Evolutionary conservation across 1,140 invertebrate species (phyloP).

Genomic region (Pachypeltis micranthus): DNA sequence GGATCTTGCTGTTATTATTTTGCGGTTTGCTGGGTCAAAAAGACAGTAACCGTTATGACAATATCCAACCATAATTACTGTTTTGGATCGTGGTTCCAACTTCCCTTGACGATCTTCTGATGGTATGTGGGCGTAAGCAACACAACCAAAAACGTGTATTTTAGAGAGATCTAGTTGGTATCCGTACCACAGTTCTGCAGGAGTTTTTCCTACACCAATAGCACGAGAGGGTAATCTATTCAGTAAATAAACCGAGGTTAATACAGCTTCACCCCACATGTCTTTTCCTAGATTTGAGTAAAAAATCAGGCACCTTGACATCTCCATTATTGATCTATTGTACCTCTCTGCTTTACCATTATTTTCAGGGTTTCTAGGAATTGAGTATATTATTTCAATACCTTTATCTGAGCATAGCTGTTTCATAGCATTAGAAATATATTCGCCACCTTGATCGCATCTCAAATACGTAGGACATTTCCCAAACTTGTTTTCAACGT

Average conservation of each 20-base stretch:
- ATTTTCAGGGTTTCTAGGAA: background rate
- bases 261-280: background rate
- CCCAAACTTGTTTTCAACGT: background rate
- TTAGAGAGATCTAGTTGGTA: background rate
- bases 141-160: background rate
- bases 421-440: background rate
- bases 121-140: background rate
- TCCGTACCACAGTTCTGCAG: background rate
- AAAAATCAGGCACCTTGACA: no score
- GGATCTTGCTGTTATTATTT: no score
- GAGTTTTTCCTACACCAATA: background rate
- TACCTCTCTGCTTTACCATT: conserved; percentile 5
- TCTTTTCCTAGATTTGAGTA: background rate
- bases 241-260: background rate
- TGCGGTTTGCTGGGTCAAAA: no score
- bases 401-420: background rate
- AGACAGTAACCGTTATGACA: background rate
- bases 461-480: background rate
- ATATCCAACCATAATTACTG: background rate
- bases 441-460: conserved; percentile 11
- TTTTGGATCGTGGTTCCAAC: background rate
- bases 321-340: conserved; percentile 1
- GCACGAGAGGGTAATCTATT: background rate
- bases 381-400: conserved; percentile 4
- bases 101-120: background rate